Conservation (phyloP, 30 jellyfish, hydroid and myxozoan species). For the Clytia hemisphaerica region DNA sequence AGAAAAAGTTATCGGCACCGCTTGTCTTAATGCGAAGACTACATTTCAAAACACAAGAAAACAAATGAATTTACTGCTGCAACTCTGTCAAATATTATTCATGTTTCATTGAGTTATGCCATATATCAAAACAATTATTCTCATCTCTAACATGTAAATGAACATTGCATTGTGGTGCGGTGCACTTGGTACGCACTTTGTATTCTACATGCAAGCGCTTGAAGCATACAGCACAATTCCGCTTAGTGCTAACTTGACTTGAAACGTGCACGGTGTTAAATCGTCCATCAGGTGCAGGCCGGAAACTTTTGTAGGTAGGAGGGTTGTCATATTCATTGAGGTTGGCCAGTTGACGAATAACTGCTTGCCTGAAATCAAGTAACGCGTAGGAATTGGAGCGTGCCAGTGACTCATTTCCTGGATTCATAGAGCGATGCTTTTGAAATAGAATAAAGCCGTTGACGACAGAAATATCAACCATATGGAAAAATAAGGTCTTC, state of each 20-base stretch:
- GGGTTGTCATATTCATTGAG: background rate
- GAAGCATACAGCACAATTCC: background rate
- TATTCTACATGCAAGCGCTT: background rate
- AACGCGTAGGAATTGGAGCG: background rate
- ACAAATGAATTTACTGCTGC: too few species aligned
- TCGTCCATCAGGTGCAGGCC: background rate
- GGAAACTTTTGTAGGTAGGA: background rate
- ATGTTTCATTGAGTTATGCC: too few species aligned
- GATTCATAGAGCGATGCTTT: background rate
- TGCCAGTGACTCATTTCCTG: background rate
- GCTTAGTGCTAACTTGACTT: background rate
- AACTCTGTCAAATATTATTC: too few species aligned
- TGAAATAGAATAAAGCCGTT: constrained; percentile 22
- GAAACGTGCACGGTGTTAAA: background rate
- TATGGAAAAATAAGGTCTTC: constrained; percentile 18
- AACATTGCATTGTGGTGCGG: constrained; percentile 3
- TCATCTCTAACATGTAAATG: background rate
- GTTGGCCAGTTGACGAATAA: background rate
- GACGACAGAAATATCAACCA: constrained; percentile 24
- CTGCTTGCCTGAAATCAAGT: background rate
- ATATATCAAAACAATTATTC: background rate
- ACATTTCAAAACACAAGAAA: too few species aligned
- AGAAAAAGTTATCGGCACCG: too few species aligned
- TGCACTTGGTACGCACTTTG: background rate
- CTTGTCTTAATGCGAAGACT: too few species aligned